These are phyloP conservation scores for Sinonovacula constricta DNA, from an alignment of 1,140 invertebrate species.

Conservation along the genomic window DNA sequence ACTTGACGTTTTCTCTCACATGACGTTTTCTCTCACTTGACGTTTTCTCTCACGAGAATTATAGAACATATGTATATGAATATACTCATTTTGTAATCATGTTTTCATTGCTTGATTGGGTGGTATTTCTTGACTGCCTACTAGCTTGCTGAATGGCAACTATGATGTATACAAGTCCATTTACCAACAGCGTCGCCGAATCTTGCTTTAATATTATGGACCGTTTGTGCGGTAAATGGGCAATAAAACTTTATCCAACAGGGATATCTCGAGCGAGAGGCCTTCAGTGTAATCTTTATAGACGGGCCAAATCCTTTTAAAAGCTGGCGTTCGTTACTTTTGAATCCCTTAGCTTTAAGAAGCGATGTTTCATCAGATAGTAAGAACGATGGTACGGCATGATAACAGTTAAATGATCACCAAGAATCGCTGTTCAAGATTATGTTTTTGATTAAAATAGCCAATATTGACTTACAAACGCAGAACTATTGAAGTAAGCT, in stretches of 20 bases:
- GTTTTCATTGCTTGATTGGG: too few relatives aligned
- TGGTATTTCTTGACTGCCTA: too few relatives aligned
- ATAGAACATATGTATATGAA: too few relatives aligned
- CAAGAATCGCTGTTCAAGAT: slow-evolving; percentile 12
- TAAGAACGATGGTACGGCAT: not conserved
- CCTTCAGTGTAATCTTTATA: slow-evolving; percentile 25
- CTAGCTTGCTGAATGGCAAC: slow-evolving; percentile 14
- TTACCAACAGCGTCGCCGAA: slow-evolving; percentile 42
- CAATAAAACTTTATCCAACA: slow-evolving; percentile 44
- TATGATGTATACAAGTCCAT: slow-evolving; percentile 49
- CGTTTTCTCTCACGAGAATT: too few relatives aligned
- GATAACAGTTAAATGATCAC: slow-evolving; percentile 10
- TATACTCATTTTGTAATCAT: too few relatives aligned
- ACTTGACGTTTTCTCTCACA: too few relatives aligned
- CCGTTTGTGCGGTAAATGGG: slow-evolving; percentile 48
- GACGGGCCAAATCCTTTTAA: slow-evolving; percentile 26
- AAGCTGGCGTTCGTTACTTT: slow-evolving; percentile 14
- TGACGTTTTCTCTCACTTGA: too few relatives aligned
- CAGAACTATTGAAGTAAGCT: too few relatives aligned
- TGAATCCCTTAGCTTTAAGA: slow-evolving; percentile 12
- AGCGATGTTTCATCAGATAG: slow-evolving; percentile 27
- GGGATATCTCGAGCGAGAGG: slow-evolving; percentile 27
- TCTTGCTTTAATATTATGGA: slow-evolving; percentile 34
- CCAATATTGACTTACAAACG: not conserved
- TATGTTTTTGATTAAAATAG: slow-evolving; percentile 2